Conservation (phyloP, 1,140 invertebrate genomes). For the Oryzaephilus surinamensis region DNA sequence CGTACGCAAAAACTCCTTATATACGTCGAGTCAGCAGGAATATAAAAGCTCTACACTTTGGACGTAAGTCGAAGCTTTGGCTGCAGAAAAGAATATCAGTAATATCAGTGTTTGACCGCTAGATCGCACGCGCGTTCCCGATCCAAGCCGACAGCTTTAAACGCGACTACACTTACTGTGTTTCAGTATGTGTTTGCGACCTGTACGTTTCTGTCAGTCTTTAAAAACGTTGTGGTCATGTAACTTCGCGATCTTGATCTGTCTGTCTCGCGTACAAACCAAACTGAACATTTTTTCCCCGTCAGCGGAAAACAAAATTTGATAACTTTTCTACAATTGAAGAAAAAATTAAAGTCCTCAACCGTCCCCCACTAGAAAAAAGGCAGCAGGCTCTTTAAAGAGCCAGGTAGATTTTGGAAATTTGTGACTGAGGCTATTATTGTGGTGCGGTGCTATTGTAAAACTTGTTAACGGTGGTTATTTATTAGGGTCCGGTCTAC, state of each 20-base stretch:
- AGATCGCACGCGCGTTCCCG: constrained; percentile 36
- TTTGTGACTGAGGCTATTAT: too few relatives aligned
- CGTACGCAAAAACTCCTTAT: too few relatives aligned
- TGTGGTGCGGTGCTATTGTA: neutral
- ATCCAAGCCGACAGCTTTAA: constrained; percentile 24
- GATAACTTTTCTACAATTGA: too few relatives aligned
- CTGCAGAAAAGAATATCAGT: too few relatives aligned
- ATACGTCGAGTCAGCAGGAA: too few relatives aligned
- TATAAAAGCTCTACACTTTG: too few relatives aligned
- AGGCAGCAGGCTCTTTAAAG: too few relatives aligned
- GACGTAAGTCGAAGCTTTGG: constrained; percentile 8
- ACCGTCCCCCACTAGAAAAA: too few relatives aligned
- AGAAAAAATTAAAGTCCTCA: too few relatives aligned
- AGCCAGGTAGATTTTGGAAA: too few relatives aligned
- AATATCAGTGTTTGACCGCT: constrained; percentile 21
- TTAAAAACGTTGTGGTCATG: constrained; percentile 22
- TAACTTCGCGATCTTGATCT: constrained; percentile 26
- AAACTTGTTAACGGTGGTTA: neutral
- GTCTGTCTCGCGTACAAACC: neutral
- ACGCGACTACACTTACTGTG: constrained; percentile 21
- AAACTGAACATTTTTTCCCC: neutral
- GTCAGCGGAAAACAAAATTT: too few relatives aligned
- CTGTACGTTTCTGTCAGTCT: constrained; percentile 28
- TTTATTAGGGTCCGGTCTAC: too few relatives aligned
- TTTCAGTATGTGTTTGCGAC: constrained; percentile 34